Base-by-base conservation (phyloP, 1,140 invertebrate species). In the Drosophila albomicans region DNA sequence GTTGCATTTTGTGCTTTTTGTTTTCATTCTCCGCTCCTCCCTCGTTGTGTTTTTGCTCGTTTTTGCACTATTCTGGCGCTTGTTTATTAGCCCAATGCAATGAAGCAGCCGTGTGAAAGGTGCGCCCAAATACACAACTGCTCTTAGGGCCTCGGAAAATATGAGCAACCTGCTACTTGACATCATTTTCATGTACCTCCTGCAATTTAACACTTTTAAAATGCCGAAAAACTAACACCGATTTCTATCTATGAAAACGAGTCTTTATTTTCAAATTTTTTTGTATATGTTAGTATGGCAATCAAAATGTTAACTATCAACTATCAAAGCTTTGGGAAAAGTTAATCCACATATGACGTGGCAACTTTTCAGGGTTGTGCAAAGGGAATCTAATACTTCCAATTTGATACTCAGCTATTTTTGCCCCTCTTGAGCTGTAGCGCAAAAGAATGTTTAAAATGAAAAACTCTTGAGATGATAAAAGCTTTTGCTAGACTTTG, bases 11-110 rank as follows among this genome's bases (percentile, higher is more conserved):
- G 49, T 66, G 70, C 79, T 58, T 71, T 77, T 65, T 75, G 63
- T 80, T 80, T 80, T 51, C 64, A 35, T 16, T 56, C 51, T 25
- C 3, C 20, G 20, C 20, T 25, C 20, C 20, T 25, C 49, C 20
- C 35, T 41, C n/a, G 43, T 61, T 65, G 61, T 61, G 51, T 66
- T 64, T 70, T 81, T 25, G 20, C 20, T 86, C 67, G 72, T 84
- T 85, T 82, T 87, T 81, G 43, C 66, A 46, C 49, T 52, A 49
- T 66, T 49, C 64, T 58, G 54, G 3, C 51, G 66, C 52, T 75
- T 63, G 72, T 75, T 75, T 75, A 75, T 75, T 75, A 70, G 72
- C 66, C 59, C 59, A 79, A 79, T 73, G 84, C 86, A 86, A 87
- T 86, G 84, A 76, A 76, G 72, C 79, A 70, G 41, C 72, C 75